Evolutionary conservation across 1,140 invertebrate genomes (phyloP).

Genomic region (Drosophila lacertosa): DNA sequence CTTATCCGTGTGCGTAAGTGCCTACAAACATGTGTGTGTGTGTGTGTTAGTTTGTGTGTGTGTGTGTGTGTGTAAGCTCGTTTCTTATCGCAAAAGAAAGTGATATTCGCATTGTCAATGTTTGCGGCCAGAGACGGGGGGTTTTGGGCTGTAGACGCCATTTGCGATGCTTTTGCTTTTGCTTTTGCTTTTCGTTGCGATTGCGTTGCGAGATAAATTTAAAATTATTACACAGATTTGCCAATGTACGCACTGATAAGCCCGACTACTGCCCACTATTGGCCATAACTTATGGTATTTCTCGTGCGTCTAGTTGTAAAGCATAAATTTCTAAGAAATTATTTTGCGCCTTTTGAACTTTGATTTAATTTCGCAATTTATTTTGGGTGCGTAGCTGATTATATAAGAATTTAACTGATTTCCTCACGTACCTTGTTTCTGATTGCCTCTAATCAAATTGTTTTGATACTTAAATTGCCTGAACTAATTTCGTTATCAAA

Average conservation of each 20-base stretch:
- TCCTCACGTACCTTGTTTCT: slow-evolving; percentile 7
- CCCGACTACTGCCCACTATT: background rate
- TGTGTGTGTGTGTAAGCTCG: slow-evolving; percentile 15
- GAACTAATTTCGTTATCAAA: slow-evolving; percentile 42
- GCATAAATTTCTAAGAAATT: background rate
- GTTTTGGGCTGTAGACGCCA: background rate
- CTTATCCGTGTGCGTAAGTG: slow-evolving; percentile 14
- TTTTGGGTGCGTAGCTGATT: slow-evolving; percentile 47
- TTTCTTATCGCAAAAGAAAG: slow-evolving; percentile 59
- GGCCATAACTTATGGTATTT: background rate
- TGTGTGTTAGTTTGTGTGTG: slow-evolving; percentile 25
- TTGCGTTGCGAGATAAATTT: background rate
- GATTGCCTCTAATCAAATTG: slow-evolving; percentile 58
- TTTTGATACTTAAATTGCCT: slow-evolving; percentile 50
- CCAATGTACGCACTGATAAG: background rate
- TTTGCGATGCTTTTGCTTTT: slow-evolving; percentile 10
- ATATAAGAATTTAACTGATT: slow-evolving; percentile 51
- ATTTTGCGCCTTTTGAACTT: slow-evolving; percentile 9
- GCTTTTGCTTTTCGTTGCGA: slow-evolving; percentile 8
- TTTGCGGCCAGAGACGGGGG: background rate
- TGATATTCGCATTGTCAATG: slow-evolving; percentile 43
- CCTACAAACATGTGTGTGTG: slow-evolving; percentile 15
- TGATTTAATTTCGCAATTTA: slow-evolving; percentile 12
- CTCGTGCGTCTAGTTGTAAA: background rate
- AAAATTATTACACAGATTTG: slow-evolving; percentile 8